Percentiles rank a stretch among this genome's conserved stretches.
These are phyloP conservation scores for Alloscopus bannaensis DNA, from an alignment of 2,888 invertebrate species.

Conservation along the genomic window DNA sequence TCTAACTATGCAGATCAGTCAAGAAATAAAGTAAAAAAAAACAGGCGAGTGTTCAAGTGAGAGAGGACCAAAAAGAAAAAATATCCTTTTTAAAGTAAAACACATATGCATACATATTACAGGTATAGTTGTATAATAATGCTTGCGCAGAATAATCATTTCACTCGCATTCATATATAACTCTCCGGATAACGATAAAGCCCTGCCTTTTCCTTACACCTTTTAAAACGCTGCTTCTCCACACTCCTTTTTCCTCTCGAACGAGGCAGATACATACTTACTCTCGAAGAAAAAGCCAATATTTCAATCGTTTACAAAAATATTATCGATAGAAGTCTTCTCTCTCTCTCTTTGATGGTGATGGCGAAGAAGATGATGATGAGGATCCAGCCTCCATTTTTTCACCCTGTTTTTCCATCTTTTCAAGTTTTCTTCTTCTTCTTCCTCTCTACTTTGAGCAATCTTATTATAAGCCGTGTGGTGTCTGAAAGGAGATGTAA, in stretches of 20 bases:
- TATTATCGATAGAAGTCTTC: slow-evolving; percentile 50
- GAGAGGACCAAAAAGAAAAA: neutral
- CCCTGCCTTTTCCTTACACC: slow-evolving; percentile 54
- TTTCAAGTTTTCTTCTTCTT: neutral
- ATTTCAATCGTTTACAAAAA: slow-evolving; percentile 58
- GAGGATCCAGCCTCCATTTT: slow-evolving; percentile 28
- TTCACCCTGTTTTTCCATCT: too few relatives aligned
- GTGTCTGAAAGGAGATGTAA: neutral
- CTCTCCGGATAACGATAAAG: slow-evolving; percentile 34
- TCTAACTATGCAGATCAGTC: slow-evolving; percentile 68
- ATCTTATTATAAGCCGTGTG: slow-evolving; percentile 15
- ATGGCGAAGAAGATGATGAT: slow-evolving; percentile 43
- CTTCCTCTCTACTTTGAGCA: neutral
- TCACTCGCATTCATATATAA: too few relatives aligned
- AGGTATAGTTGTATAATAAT: too few relatives aligned
- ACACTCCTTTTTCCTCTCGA: neutral
- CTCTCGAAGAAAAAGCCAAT: slow-evolving; percentile 38
- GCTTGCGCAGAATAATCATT: too few relatives aligned
- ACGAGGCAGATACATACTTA: neutral
- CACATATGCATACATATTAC: neutral
- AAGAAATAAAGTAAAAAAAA: slow-evolving; percentile 16
- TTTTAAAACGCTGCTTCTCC: slow-evolving; percentile 23
- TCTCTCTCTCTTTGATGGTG: too few relatives aligned
- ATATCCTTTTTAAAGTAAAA: slow-evolving; percentile 32
- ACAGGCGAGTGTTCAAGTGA: too few relatives aligned